phyloP scores from a whole-genome alignment of 1,140 invertebrate genomes.

The Scaptomyza montana region DNA sequence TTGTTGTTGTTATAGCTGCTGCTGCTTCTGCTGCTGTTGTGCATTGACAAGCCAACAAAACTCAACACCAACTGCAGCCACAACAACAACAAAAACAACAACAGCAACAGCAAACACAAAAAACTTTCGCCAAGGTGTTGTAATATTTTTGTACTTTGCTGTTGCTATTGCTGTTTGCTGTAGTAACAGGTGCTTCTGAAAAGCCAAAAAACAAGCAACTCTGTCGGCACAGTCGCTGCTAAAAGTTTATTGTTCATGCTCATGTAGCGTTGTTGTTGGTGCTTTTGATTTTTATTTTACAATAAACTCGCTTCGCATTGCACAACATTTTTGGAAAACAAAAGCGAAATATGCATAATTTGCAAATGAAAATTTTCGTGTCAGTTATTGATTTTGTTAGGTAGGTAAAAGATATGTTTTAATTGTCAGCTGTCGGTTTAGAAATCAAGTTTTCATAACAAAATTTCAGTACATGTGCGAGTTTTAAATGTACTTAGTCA shows the following conservation, averaged over 20 bases:
- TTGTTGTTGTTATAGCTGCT: slow-evolving; percentile 8
- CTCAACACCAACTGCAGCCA: slow-evolving; percentile 50
- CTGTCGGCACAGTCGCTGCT: slow-evolving; percentile 50
- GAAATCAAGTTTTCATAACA: background rate
- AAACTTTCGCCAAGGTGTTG: slow-evolving; percentile 70
- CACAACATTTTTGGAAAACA: slow-evolving; percentile 36
- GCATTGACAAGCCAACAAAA: slow-evolving; percentile 75
- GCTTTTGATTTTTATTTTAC: slow-evolving; percentile 43
- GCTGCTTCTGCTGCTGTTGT: slow-evolving; percentile 39
- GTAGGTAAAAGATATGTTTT: slow-evolving; percentile 40
- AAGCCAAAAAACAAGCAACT: slow-evolving; percentile 50
- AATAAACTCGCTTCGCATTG: slow-evolving; percentile 54
- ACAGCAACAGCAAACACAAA: slow-evolving; percentile 11
- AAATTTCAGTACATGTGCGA: background rate
- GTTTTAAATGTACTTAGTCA: too few species aligned
- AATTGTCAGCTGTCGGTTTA: slow-evolving; percentile 21
- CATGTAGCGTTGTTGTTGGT: slow-evolving; percentile 21
- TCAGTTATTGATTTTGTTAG: slow-evolving; percentile 61
- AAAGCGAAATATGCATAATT: slow-evolving; percentile 54
- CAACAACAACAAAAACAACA: slow-evolving; percentile 23
- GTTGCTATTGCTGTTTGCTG: slow-evolving; percentile 30
- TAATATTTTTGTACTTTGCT: slow-evolving; percentile 33
- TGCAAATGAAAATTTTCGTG: background rate
- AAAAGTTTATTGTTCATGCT: slow-evolving; percentile 69
- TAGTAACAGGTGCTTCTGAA: slow-evolving; percentile 57